Evolutionary conservation across 2,888 invertebrate genomes (phyloP).

Genomic region (Mimumesa dahlbomi): DNA sequence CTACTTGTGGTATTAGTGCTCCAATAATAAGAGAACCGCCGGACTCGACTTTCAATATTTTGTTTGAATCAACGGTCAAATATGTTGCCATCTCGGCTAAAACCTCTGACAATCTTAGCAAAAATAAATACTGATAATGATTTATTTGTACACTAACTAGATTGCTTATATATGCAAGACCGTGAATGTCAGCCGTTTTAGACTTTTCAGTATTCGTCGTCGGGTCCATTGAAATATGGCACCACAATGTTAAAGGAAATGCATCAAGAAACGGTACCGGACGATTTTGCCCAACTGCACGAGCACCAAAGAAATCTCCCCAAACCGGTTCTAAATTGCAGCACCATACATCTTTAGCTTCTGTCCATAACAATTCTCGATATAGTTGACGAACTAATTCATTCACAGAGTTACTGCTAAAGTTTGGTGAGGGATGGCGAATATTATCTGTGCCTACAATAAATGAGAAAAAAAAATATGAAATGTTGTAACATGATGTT

Average conservation of each 20-base stretch:
- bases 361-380: constrained; percentile 87
- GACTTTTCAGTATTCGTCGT: constrained; percentile 34
- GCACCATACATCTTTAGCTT: constrained; percentile 94
- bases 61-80: constrained; percentile 88
- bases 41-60: constrained; percentile 84
- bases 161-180: constrained; percentile 90
- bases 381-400: constrained; percentile 82
- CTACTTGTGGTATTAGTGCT: constrained; percentile 91
- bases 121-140: constrained; percentile 95
- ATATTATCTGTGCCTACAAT: constrained; percentile 76
- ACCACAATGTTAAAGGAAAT: constrained; percentile 93
- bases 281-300: constrained; percentile 87
- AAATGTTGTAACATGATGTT: too few species aligned
- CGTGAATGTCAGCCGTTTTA: constrained; percentile 86
- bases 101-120: constrained; percentile 91
- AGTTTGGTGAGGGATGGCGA: constrained; percentile 70
- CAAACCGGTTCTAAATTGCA: constrained; percentile 94
- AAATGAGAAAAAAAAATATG: not conserved
- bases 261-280: constrained; percentile 92
- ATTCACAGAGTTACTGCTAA: constrained; percentile 80
- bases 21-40: constrained; percentile 86
- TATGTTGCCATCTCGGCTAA: constrained; percentile 90
- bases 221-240: constrained; percentile 82
- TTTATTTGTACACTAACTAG: constrained; percentile 94
- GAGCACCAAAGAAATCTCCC: constrained; percentile 94